A percentile compares a stretch with the other conserved stretches of the same genome.
Evolutionary conservation across 2,797 vertebrate genomes (phyloP).

Genomic region (Epinephelus coioides): DNA sequence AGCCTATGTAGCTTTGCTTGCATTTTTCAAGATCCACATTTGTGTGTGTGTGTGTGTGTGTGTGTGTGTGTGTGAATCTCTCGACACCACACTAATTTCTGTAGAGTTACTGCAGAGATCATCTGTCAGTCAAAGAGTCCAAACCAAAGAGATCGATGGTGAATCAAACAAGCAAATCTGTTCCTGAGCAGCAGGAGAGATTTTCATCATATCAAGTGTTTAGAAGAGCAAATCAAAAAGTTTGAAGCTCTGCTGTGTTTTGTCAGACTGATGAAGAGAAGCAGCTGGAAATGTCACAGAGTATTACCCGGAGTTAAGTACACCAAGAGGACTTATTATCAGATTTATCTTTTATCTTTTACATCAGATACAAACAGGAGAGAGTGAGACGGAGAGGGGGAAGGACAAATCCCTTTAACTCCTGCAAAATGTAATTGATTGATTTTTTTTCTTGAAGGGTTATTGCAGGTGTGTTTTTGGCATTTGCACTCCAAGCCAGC

Average conservation of each 20-base stretch:
- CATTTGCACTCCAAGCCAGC: background rate
- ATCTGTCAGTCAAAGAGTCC: conserved; percentile 2
- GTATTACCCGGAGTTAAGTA: background rate
- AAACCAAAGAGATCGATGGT: background rate
- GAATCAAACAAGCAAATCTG: background rate
- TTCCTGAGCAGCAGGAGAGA: background rate
- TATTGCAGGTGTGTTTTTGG: background rate
- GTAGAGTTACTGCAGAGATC: background rate
- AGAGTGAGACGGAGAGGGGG: background rate
- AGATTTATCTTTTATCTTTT: conserved; percentile 4
- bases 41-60: background rate
- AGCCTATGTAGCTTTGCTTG: background rate
- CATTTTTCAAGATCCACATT: background rate
- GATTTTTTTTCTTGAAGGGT: no score
- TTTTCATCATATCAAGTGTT: background rate
- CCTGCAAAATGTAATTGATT: no score
- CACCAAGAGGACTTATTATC: background rate
- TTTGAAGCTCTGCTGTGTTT: background rate
- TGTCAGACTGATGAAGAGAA: background rate
- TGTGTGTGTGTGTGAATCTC: background rate
- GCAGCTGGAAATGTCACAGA: conserved; percentile 13
- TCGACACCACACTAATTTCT: background rate
- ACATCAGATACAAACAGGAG: background rate
- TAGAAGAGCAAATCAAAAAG: background rate
- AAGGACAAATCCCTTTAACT: background rate